Evolutionary conservation across 2,888 invertebrate genomes (phyloP).

Genomic region (Hylaea fasciaria): DNA sequence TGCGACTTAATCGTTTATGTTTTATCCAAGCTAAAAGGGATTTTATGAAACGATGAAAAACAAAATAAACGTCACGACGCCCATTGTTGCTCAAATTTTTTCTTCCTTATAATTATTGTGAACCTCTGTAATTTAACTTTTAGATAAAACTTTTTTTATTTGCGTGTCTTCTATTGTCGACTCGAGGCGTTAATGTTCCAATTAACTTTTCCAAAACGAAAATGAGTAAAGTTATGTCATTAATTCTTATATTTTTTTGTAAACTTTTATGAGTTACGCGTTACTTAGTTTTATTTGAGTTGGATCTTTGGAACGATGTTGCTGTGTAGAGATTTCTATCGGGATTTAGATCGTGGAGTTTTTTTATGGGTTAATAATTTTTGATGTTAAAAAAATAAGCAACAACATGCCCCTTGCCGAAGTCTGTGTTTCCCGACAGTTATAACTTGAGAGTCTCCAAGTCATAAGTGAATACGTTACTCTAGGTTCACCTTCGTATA

Average conservation of each 20-base stretch:
- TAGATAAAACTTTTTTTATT: conserved; percentile 41
- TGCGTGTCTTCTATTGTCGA: conserved; percentile 37
- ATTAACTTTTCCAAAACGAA: conserved; percentile 42
- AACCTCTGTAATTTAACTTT: conserved; percentile 41
- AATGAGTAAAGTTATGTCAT: conserved; percentile 45
- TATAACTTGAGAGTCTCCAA: too few relatives aligned
- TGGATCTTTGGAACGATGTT: conserved; percentile 25
- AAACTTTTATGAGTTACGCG: conserved; percentile 38
- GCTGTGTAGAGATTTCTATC: conserved; percentile 6
- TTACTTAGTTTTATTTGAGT: conserved; percentile 25
- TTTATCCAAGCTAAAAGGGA: too few relatives aligned
- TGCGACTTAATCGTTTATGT: too few relatives aligned
- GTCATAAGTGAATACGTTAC: too few relatives aligned
- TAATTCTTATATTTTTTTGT: conserved; percentile 43
- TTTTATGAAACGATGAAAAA: not conserved
- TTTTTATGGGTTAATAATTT: not conserved
- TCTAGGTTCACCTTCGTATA: too few relatives aligned
- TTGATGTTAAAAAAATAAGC: too few relatives aligned
- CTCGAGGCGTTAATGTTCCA: conserved; percentile 33
- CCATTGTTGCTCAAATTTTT: conserved; percentile 28
- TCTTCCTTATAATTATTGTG: conserved; percentile 21
- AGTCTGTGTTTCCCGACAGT: too few relatives aligned
- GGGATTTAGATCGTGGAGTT: not conserved
- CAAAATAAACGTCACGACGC: conserved; percentile 13
- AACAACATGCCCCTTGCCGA: too few relatives aligned